Conservation (phyloP, 2,888 invertebrate species). For the Agonopterix subpropinquella region DNA sequence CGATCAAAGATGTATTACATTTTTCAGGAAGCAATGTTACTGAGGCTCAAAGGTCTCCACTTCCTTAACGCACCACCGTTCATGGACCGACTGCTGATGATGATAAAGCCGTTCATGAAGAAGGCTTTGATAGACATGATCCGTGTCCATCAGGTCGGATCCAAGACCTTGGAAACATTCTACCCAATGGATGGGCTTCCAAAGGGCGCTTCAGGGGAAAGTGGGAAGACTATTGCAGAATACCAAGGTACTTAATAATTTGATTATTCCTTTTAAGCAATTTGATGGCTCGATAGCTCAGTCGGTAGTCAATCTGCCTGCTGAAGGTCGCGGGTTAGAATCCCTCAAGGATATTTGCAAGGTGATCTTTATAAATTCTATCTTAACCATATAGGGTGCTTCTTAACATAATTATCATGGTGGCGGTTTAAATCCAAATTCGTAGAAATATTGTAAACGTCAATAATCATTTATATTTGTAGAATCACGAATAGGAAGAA, state of each 20-base stretch:
- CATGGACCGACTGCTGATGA: constrained; percentile 79
- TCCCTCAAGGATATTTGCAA: too few species aligned
- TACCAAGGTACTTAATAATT: constrained; percentile 15
- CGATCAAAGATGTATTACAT: not conserved
- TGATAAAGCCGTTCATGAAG: constrained; percentile 83
- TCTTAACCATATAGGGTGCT: too few species aligned
- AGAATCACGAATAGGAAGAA: too few species aligned
- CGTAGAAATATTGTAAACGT: too few species aligned
- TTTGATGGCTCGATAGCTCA: too few species aligned
- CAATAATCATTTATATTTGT: too few species aligned
- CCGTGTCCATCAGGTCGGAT: constrained; percentile 61
- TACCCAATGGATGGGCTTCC: constrained; percentile 77
- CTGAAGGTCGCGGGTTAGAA: too few species aligned
- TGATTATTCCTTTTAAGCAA: too few species aligned
- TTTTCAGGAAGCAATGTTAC: constrained; percentile 75
- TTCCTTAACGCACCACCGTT: constrained; percentile 80
- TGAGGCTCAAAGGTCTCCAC: constrained; percentile 77
- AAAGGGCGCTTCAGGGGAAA: constrained; percentile 73
- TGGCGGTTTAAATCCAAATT: too few species aligned
- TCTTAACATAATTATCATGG: too few species aligned
- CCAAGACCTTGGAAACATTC: constrained; percentile 61
- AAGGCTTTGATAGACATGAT: constrained; percentile 72
- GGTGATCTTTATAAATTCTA: too few species aligned
- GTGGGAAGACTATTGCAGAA: constrained; percentile 33
- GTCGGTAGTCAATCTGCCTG: too few species aligned